phyloP scores from a whole-genome alignment of 64 coral and sea anemone species.

The Montipora sp. region DNA sequence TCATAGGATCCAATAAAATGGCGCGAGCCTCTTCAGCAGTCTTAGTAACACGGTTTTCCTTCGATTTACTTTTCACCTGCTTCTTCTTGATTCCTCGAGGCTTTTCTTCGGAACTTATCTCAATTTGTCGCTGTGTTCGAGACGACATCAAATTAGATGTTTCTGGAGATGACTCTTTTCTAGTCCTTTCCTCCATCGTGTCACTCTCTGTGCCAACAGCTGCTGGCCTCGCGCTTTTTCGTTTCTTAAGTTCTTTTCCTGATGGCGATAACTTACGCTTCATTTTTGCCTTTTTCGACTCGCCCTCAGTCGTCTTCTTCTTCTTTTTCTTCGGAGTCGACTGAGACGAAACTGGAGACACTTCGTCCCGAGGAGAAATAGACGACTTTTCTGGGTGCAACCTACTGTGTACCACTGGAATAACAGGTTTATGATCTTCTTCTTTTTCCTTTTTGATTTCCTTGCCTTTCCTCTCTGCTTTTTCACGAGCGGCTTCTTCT shows the following conservation, averaged over 20 bases:
- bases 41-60: background rate
- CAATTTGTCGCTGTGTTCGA: background rate
- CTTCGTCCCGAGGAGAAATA: constrained; percentile 26
- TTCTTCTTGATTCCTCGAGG: constrained; percentile 15
- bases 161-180: constrained; percentile 21
- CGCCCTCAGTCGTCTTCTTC: constrained; percentile 49
- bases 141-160: background rate
- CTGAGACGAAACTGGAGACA: constrained; percentile 34
- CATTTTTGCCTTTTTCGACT: constrained; percentile 40
- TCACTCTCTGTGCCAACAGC: background rate
- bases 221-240: constrained; percentile 19
- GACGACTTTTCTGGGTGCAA: constrained; percentile 69
- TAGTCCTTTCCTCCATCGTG: background rate
- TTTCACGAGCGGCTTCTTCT: constrained; percentile 70
- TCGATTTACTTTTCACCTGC: background rate
- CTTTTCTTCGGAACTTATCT: background rate
- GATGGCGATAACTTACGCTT: constrained; percentile 49
- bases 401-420: constrained; percentile 66
- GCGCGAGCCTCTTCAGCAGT: background rate
- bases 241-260: constrained; percentile 52
- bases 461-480: constrained; percentile 11
- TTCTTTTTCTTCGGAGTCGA: constrained; percentile 61
- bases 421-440: constrained; percentile 33
- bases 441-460: constrained; percentile 26
- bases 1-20: background rate